Percentiles rank a stretch among this genome's conserved stretches.
Conservation (phyloP, 2,797 vertebrate genomes). For the Pogoniulus pusillus region DNA sequence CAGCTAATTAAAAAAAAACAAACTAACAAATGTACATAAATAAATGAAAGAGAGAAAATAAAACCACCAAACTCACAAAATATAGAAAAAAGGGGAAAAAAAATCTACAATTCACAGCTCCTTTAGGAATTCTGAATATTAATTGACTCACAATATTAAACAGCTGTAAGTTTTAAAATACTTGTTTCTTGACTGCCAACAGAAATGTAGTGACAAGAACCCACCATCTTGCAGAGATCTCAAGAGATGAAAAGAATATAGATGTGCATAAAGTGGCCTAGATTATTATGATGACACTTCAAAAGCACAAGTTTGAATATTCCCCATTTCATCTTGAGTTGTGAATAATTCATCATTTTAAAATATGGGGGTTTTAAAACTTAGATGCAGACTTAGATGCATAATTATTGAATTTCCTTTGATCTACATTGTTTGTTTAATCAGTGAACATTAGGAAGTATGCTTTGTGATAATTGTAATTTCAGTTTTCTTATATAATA, state of each 20-base stretch:
- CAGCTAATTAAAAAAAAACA: slow-evolving; percentile 18
- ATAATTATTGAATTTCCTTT: slow-evolving; percentile 67
- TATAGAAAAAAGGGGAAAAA: background rate
- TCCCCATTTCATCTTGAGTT: slow-evolving; percentile 50
- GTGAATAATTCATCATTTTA: slow-evolving; percentile 72
- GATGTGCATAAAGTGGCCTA: slow-evolving; percentile 68
- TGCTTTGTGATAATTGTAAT: background rate
- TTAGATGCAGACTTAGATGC: slow-evolving; percentile 46
- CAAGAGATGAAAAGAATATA: slow-evolving; percentile 62
- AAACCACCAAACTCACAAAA: background rate
- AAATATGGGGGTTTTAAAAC: slow-evolving; percentile 27
- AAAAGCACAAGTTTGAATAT: slow-evolving; percentile 61
- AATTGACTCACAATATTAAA: slow-evolving; percentile 22
- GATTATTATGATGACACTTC: slow-evolving; percentile 60
- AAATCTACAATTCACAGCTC: background rate
- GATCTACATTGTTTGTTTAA: slow-evolving; percentile 59
- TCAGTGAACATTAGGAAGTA: slow-evolving; percentile 32
- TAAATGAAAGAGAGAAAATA: background rate
- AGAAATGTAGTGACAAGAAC: slow-evolving; percentile 12
- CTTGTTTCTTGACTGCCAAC: slow-evolving; percentile 44
- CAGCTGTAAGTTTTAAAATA: background rate
- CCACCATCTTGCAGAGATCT: slow-evolving; percentile 38
- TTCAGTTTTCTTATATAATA: slow-evolving; percentile 3
- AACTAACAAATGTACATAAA: slow-evolving; percentile 7
- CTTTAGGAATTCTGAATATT: slow-evolving; percentile 1